Evolutionary conservation across 2,113 vertebrate species (phyloP).

Genomic region (Gambusia holbrooki): DNA sequence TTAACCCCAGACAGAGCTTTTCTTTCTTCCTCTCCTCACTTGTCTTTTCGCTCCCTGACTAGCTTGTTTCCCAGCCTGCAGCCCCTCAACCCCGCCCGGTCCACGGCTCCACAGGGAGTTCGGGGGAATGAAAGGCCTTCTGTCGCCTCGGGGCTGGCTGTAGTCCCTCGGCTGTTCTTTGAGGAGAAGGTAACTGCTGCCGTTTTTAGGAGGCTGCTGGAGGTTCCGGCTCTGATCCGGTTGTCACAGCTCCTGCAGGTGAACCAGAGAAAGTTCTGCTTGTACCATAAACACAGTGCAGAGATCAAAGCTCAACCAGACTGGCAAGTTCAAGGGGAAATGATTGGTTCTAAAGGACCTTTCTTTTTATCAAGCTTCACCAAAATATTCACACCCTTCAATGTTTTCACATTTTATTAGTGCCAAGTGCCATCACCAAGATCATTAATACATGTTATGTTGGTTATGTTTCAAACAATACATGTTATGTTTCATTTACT

Average conservation of each 20-base stretch:
- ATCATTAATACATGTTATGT: no score
- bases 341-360: no score
- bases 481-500: no score
- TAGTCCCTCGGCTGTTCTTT: constrained; percentile 63
- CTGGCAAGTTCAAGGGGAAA: not conserved
- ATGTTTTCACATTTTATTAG: no score
- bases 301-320: not conserved
- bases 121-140: constrained; percentile 68
- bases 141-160: constrained; percentile 62
- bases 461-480: no score
- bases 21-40: constrained; percentile 25
- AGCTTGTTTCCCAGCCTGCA: constrained; percentile 30
- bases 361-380: no score
- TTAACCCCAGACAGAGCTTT: constrained; percentile 58
- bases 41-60: constrained; percentile 27
- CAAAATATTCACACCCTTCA: no score
- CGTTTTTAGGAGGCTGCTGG: constrained; percentile 50
- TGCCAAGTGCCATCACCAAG: no score
- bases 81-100: constrained; percentile 1
- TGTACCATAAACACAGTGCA: constrained; percentile 4
- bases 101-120: constrained; percentile 58
- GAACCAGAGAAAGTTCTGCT: constrained; percentile 16
- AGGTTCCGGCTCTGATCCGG: constrained; percentile 49
- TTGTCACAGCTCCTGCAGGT: constrained; percentile 37
- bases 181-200: constrained; percentile 62